These are phyloP conservation scores for Euzetes globulus DNA, from an alignment of 2,888 invertebrate species.

Conservation along the genomic window DNA sequence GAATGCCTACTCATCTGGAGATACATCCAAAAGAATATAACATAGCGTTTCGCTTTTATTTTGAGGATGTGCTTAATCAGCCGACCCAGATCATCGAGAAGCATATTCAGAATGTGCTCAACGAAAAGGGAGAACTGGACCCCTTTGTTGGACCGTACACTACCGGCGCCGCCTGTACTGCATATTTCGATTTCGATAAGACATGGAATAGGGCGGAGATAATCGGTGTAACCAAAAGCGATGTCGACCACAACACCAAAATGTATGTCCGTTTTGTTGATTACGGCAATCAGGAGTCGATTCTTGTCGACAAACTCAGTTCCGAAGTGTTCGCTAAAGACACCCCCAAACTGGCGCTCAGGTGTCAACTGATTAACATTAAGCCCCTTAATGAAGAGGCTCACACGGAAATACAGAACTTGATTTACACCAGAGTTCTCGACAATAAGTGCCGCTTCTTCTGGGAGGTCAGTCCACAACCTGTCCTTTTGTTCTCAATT, in stretches of 20 bases:
- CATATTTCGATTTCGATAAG: conserved; percentile 26
- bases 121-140: not conserved
- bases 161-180: conserved; percentile 16
- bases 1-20: not conserved
- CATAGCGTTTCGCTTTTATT: not conserved
- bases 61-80: not conserved
- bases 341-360: conserved; percentile 17
- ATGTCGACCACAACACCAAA: not conserved
- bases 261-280: conserved; percentile 25
- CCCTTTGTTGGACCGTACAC: conserved; percentile 5
- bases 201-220: conserved; percentile 30
- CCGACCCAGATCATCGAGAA: not conserved
- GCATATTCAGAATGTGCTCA: not conserved
- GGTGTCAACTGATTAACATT: conserved; percentile 1
- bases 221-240: not conserved
- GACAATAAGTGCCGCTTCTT: not conserved
- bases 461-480: not conserved
- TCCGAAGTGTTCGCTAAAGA: conserved; percentile 15
- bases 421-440: not conserved
- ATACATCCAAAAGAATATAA: not conserved
- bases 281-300: conserved; percentile 16
- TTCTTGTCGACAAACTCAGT: conserved; percentile 18
- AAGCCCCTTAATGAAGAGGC: not conserved
- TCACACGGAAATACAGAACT: not conserved
- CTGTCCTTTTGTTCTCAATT: not conserved